Evolutionary conservation across 2,797 vertebrate genomes (phyloP).

Genomic region (Tympanoctomys barrerae): DNA sequence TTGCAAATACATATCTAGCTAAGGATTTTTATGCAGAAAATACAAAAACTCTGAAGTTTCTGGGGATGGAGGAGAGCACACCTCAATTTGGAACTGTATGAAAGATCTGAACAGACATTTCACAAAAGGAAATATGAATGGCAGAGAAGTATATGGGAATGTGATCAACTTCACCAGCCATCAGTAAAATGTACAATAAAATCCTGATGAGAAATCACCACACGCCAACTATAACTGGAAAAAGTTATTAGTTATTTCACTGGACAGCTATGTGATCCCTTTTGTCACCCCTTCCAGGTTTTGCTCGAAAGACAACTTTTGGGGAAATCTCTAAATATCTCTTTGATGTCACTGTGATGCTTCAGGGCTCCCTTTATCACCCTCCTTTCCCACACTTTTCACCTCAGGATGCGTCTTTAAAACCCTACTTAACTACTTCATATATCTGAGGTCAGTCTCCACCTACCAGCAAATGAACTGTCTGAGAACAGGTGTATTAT

Average conservation of each 20-base stretch:
- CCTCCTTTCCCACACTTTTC: neutral
- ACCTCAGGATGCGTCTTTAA: neutral
- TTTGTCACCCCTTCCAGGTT: neutral
- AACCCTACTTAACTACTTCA: neutral
- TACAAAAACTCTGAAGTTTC: neutral
- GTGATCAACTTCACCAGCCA: neutral
- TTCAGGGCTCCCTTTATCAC: rapidly evolving
- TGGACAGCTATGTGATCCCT: rapidly evolving
- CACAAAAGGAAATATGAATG: neutral
- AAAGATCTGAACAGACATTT: neutral
- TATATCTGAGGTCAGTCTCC: neutral
- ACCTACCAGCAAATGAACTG: neutral
- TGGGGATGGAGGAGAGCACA: neutral
- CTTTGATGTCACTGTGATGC: neutral
- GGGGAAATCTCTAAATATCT: neutral
- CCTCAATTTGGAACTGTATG: neutral
- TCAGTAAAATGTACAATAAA: neutral
- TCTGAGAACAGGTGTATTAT: neutral
- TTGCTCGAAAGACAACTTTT: neutral
- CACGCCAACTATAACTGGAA: too few relatives aligned
- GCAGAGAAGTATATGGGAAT: neutral
- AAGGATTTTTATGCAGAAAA: neutral
- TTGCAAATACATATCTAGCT: too few relatives aligned
- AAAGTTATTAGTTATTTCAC: neutral
- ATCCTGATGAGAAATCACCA: neutral